Conservation (phyloP, 2,888 invertebrate genomes). For the Tortricodes alternella region DNA sequence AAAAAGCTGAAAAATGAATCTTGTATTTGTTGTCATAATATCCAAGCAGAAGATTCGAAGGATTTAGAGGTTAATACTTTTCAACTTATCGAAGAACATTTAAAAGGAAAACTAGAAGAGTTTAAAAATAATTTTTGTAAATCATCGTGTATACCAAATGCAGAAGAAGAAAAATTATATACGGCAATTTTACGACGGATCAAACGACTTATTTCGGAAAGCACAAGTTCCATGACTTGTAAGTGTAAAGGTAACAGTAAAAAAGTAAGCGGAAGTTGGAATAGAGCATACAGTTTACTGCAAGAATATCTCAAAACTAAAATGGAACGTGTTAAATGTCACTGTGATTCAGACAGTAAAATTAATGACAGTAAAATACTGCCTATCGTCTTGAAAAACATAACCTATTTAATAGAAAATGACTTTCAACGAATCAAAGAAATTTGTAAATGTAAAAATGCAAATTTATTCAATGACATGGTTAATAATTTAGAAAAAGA, state of each 20-base stretch:
- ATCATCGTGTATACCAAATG: conserved; percentile 47
- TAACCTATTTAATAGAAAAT: conserved; percentile 63
- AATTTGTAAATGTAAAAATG: conserved; percentile 48
- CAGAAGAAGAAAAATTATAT: conserved; percentile 60
- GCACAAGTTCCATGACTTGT: conserved; percentile 52
- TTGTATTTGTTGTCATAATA: conserved; percentile 57
- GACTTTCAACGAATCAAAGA: conserved; percentile 67
- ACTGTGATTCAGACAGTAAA: conserved; percentile 46
- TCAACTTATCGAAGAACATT: conserved; percentile 62
- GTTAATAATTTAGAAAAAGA: not conserved
- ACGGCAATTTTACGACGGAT: conserved; percentile 56
- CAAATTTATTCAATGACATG: not conserved
- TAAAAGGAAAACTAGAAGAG: conserved; percentile 58
- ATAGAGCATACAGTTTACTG: conserved; percentile 64
- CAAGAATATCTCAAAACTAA: conserved; percentile 74
- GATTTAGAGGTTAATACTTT: conserved; percentile 71
- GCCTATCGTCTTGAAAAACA: conserved; percentile 57
- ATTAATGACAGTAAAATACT: conserved; percentile 41
- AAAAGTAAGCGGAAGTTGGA: conserved; percentile 58
- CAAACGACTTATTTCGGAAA: conserved; percentile 61
- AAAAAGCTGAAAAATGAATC: conserved; percentile 34
- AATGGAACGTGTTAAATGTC: conserved; percentile 64
- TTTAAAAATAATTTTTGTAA: conserved; percentile 51
- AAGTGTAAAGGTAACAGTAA: conserved; percentile 44
- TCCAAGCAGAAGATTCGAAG: conserved; percentile 45